Percentiles rank a stretch among this genome's conserved stretches.
These are phyloP conservation scores for Megatriorchis doriae DNA, from an alignment of 2,113 vertebrate genomes.

Conservation along the genomic window DNA sequence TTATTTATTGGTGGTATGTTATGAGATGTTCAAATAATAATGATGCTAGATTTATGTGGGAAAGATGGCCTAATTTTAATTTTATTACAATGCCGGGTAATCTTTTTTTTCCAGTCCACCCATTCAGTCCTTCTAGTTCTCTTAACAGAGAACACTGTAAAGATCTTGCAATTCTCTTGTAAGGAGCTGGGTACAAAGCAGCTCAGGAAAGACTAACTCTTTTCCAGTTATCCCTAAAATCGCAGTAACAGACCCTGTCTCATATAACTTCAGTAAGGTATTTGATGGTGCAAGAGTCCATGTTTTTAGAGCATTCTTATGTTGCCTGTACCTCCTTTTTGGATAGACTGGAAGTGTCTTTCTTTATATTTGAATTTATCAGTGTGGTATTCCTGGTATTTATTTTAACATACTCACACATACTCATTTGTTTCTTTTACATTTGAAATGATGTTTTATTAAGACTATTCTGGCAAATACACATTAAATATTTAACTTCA, in stretches of 20 bases:
- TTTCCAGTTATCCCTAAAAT: background rate
- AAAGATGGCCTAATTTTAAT: background rate
- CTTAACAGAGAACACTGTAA: background rate
- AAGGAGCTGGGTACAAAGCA: background rate
- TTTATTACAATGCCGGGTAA: background rate
- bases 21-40: background rate
- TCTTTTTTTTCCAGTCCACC: background rate
- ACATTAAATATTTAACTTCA: constrained; percentile 21
- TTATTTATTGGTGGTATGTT: background rate
- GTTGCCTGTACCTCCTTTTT: background rate
- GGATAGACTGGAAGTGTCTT: background rate
- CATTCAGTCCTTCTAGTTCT: background rate
- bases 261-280: background rate
- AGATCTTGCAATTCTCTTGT: background rate
- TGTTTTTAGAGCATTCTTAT: background rate
- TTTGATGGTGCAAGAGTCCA: background rate
- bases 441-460: background rate
- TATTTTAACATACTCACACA: background rate
- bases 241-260: background rate
- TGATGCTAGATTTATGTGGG: background rate
- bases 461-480: background rate
- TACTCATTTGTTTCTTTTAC: background rate
- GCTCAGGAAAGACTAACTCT: background rate
- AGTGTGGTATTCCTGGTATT: background rate
- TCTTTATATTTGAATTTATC: background rate